A percentile compares a stretch with the other conserved stretches of the same genome.
These are phyloP conservation scores for Unio delphinus DNA, from an alignment of 2,888 invertebrate species.

Conservation along the genomic window DNA sequence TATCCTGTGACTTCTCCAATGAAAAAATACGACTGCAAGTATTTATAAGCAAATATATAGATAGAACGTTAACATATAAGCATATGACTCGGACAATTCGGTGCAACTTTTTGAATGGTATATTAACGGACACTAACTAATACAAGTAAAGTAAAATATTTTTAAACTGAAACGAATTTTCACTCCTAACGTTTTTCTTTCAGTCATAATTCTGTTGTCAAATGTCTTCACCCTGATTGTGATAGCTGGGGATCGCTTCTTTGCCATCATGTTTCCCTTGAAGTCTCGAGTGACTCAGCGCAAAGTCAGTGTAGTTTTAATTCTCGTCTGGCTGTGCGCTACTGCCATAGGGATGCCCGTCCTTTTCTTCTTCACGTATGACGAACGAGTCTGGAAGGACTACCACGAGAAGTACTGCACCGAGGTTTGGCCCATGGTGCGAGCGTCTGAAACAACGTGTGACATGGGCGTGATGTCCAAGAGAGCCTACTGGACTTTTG, in stretches of 20 bases:
- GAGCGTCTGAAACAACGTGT: conserved; percentile 39
- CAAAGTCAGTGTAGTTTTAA: conserved; percentile 49
- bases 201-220: conserved; percentile 60
- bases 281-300: conserved; percentile 56
- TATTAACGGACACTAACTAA: background rate
- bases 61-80: too few species aligned
- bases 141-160: background rate
- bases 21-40: too few species aligned
- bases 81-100: too few species aligned
- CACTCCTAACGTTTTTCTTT: conserved; percentile 4
- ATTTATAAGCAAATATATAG: too few species aligned
- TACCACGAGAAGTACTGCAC: conserved; percentile 58
- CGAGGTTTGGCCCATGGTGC: conserved; percentile 53
- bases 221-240: conserved; percentile 60
- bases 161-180: background rate
- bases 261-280: conserved; percentile 62
- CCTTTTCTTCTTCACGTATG: conserved; percentile 51
- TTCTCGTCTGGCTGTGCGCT: conserved; percentile 48
- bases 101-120: too few species aligned
- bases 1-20: too few species aligned
- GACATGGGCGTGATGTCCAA: conserved; percentile 53
- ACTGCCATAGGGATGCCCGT: conserved; percentile 51
- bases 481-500: conserved; percentile 57
- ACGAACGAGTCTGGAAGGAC: conserved; percentile 53
- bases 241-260: conserved; percentile 61